A percentile compares a stretch with the other conserved stretches of the same genome.
These are phyloP conservation scores for Cheilosia variabilis DNA, from an alignment of 2,888 invertebrate species.

Conservation along the genomic window DNA sequence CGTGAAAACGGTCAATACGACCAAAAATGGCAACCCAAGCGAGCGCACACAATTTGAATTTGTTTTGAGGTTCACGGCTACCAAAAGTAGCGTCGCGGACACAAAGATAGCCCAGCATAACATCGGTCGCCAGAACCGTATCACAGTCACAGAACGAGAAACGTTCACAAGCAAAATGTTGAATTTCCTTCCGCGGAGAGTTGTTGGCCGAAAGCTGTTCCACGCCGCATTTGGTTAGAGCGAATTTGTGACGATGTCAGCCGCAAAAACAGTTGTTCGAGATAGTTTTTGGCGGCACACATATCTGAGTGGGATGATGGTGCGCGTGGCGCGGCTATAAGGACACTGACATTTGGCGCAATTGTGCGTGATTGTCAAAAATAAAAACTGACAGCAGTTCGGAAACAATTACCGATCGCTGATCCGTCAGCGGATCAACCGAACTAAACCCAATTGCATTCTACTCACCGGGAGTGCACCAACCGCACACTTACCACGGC, in stretches of 20 bases:
- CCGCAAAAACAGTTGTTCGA: slow-evolving; percentile 50
- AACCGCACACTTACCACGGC: neutral
- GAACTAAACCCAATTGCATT: slow-evolving; percentile 33
- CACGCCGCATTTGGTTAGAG: slow-evolving; percentile 58
- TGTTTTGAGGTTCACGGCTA: slow-evolving; percentile 61
- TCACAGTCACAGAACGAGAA: slow-evolving; percentile 31
- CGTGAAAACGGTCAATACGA: slow-evolving; percentile 62
- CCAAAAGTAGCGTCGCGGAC: slow-evolving; percentile 27
- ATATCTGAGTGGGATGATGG: slow-evolving; percentile 44
- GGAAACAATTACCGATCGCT: slow-evolving; percentile 53
- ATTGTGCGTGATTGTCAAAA: neutral
- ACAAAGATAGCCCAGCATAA: slow-evolving; percentile 36
- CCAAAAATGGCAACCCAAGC: slow-evolving; percentile 64
- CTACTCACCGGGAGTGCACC: slow-evolving; percentile 24
- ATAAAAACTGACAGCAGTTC: slow-evolving; percentile 31
- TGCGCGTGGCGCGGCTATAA: slow-evolving; percentile 53
- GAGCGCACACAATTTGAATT: slow-evolving; percentile 64
- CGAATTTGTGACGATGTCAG: slow-evolving; percentile 68
- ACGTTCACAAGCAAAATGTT: slow-evolving; percentile 40
- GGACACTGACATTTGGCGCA: neutral
- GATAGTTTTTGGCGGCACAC: slow-evolving; percentile 10
- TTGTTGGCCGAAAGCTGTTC: slow-evolving; percentile 62
- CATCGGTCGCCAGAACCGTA: slow-evolving; percentile 25
- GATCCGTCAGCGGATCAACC: slow-evolving; percentile 36
- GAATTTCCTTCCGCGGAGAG: slow-evolving; percentile 68